Evolutionary conservation across 2,888 invertebrate genomes (phyloP), one percentile per base, ranked within the genome.

Genomic region (Ecliptopera silaceata): DNA sequence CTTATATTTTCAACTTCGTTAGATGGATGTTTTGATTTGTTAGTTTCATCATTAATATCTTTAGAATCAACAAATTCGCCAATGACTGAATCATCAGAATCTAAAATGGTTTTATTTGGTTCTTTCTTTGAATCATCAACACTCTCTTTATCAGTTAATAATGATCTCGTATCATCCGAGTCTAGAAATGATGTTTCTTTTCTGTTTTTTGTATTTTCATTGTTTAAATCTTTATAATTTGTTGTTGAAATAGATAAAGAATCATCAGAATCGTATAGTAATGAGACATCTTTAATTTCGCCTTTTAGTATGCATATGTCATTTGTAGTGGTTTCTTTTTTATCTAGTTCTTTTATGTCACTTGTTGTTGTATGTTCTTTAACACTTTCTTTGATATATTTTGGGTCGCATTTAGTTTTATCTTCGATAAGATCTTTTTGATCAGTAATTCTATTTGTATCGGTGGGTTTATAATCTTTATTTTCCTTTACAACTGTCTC

Each of bases 151-250:
- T 42, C 36, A 17, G 49, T 45, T 18, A 20, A 15, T 26, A 43
- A 15, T n/a, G 58, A 42, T 36, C 31, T 44, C 18, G 59, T 50
- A 20, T 59, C 54, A 43, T 59, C 59, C 2, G 59, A 59, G 29
- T 51, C 59, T 38, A 54, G n/a, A n/a, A 41, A 10, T 3, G 46
- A 44, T 12, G 13, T 1, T 11, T 45, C 36, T 38, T 42, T 47
- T 29, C 34, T 44, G 18, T 26, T 48, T 8, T 45, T 41, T 29
- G 26, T 36, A 11, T 17, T 12, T 15, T 10, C 3, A 42, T 32
- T 11, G 2, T 12, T 34, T 11, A 44, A 13, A 32, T 44, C 44
- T 26, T 52, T 47, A 38, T 26, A 32, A 44, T 29, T 47, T 8
- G 31, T 36, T 36, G 42, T 34, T 8, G 11, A 18, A 32, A 39